Percentiles rank a stretch among this genome's conserved stretches.
Conservation (phyloP, 1,140 invertebrate species). For the Aphelenchoides fujianensis region DNA sequence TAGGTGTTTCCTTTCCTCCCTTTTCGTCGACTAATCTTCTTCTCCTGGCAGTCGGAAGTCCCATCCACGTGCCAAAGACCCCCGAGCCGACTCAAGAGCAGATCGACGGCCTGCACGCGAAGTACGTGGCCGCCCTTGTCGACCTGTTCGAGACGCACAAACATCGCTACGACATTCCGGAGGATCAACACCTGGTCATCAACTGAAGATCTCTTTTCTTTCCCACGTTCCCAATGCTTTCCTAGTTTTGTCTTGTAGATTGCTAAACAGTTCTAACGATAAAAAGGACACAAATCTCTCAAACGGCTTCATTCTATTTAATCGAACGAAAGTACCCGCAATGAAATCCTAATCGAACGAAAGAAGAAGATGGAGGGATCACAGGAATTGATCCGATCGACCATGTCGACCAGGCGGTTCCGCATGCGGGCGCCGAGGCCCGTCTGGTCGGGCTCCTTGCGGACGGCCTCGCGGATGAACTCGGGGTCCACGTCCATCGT, state of each 20-base stretch:
- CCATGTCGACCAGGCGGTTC: not conserved
- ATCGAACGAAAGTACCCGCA: not conserved
- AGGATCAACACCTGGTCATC: conserved; percentile 17
- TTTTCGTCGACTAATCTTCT: not conserved
- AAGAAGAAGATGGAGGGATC: not conserved
- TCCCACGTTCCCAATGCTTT: no score
- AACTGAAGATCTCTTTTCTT: no score
- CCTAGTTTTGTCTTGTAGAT: no score
- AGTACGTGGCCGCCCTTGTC: conserved; percentile 71
- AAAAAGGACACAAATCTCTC: no score
- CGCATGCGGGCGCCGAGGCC: not conserved
- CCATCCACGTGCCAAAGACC: conserved; percentile 73
- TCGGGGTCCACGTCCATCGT: not conserved
- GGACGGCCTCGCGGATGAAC: not conserved
- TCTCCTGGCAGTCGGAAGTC: conserved; percentile 76
- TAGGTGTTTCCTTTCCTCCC: conserved; percentile 51
- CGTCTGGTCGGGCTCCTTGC: not conserved
- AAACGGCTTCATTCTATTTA: no score
- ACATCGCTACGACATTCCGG: conserved; percentile 69
- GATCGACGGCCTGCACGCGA: conserved; percentile 73
- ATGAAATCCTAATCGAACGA: not conserved
- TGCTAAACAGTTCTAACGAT: no score
- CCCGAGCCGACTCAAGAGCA: conserved; percentile 72
- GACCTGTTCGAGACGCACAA: conserved; percentile 79
- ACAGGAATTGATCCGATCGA: not conserved